Percentiles rank a stretch among this genome's conserved stretches.
Conservation (phyloP, 2,888 invertebrate genomes). For the Oxycera nigricornis region DNA sequence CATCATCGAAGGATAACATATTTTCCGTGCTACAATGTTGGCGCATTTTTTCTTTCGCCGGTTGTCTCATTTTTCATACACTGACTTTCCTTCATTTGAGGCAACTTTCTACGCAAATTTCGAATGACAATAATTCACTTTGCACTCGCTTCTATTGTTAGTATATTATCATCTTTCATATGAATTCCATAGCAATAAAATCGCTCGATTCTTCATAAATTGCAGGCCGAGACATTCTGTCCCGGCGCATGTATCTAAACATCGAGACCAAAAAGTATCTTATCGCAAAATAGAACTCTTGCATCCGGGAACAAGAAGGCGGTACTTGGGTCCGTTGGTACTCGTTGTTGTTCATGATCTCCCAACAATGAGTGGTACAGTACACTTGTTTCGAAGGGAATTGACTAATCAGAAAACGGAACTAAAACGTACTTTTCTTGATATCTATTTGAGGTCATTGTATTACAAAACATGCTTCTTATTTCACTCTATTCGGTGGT, state of each 20-base stretch:
- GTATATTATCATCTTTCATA: not conserved
- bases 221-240: not conserved
- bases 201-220: not conserved
- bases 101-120: too few relatives aligned
- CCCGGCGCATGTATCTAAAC: not conserved
- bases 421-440: slow-evolving; percentile 43
- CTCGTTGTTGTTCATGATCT: slow-evolving; percentile 11
- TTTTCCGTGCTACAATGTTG: too few relatives aligned
- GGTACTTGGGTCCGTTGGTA: slow-evolving; percentile 9
- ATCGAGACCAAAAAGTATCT: slow-evolving; percentile 29
- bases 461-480: slow-evolving; percentile 41
- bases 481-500: too few relatives aligned
- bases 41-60: too few relatives aligned
- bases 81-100: too few relatives aligned
- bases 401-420: slow-evolving; percentile 45
- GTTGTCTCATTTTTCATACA: too few relatives aligned
- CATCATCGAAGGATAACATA: too few relatives aligned
- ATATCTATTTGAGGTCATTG: slow-evolving; percentile 47
- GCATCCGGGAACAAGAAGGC: slow-evolving; percentile 48
- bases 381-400: not conserved
- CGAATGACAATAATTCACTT: not conserved
- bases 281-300: slow-evolving; percentile 43
- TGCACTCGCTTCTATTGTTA: not conserved
- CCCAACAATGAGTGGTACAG: not conserved
- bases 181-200: not conserved